Percentiles rank a stretch among this genome's conserved stretches.
These are phyloP conservation scores for Xerus rutilus DNA, from an alignment of 2,797 vertebrate genomes.

Conservation along the genomic window DNA sequence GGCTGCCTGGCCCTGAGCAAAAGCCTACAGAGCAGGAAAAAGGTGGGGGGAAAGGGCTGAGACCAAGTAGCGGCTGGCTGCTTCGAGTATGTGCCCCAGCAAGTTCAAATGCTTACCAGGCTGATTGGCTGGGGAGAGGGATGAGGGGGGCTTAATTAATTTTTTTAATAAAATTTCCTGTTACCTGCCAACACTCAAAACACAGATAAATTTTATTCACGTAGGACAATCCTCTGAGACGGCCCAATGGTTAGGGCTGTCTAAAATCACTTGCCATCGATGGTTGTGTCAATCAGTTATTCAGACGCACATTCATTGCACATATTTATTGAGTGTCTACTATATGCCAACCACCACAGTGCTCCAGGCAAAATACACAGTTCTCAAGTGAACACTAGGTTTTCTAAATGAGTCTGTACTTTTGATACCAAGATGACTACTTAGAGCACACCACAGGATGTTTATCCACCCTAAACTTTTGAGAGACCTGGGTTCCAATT, in stretches of 20 bases:
- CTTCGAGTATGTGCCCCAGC: conserved; percentile 6
- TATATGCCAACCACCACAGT: not conserved
- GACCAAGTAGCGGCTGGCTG: conserved; percentile 42
- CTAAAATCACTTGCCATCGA: conserved; percentile 31
- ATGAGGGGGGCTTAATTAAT: not conserved
- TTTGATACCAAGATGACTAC: conserved; percentile 5
- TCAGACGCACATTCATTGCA: not conserved
- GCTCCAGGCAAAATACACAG: not conserved
- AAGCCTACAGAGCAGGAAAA: conserved; percentile 29
- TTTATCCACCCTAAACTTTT: not conserved
- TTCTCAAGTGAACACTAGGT: not conserved
- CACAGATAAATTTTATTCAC: conserved; percentile 44
- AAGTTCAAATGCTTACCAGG: conserved; percentile 62
- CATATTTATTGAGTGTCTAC: conserved; percentile 40
- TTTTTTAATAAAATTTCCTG: conserved; percentile 64
- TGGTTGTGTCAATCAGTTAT: conserved; percentile 28
- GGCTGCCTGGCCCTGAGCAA: conserved; percentile 16
- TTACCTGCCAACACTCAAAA: conserved; percentile 51
- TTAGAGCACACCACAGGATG: not conserved
- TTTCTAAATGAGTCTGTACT: not conserved
- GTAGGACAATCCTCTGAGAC: conserved; percentile 51
- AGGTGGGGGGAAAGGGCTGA: not conserved
- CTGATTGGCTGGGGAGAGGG: not conserved
- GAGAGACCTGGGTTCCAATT: not conserved
- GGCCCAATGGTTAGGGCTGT: conserved; percentile 37